Evolutionary conservation across 2,888 invertebrate species (phyloP).

Genomic region (Tipula confusa): DNA sequence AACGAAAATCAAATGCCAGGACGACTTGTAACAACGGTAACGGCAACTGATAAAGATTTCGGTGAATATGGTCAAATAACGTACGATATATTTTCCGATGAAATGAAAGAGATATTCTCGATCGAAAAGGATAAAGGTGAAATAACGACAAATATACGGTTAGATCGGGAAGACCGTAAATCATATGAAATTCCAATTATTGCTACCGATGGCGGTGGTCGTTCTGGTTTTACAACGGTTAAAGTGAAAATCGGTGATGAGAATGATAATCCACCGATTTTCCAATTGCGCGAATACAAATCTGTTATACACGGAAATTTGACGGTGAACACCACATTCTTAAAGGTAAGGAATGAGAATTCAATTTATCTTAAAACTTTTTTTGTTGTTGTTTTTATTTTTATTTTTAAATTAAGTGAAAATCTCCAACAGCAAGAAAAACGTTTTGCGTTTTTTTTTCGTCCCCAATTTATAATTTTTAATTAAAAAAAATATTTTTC

Average conservation of each 20-base stretch:
- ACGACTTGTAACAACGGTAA: slow-evolving; percentile 67
- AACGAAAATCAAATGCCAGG: slow-evolving; percentile 77
- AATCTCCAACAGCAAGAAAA: slow-evolving; percentile 14
- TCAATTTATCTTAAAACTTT: neutral
- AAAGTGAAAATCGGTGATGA: slow-evolving; percentile 76
- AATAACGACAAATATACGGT: slow-evolving; percentile 61
- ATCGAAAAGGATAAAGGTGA: slow-evolving; percentile 69
- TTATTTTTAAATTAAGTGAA: neutral
- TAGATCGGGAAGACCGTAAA: slow-evolving; percentile 70
- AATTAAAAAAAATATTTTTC: slow-evolving; percentile 8
- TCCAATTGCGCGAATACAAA: slow-evolving; percentile 72
- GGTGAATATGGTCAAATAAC: slow-evolving; percentile 70
- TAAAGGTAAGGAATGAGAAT: slow-evolving; percentile 51
- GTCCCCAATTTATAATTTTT: slow-evolving; percentile 14
- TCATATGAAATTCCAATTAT: slow-evolving; percentile 67
- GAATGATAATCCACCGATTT: slow-evolving; percentile 78
- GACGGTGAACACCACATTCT: slow-evolving; percentile 55
- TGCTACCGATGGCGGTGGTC: slow-evolving; percentile 78
- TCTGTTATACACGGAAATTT: slow-evolving; percentile 62
- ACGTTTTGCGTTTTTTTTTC: neutral
- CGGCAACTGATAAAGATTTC: slow-evolving; percentile 77
- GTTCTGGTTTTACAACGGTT: slow-evolving; percentile 68
- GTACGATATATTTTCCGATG: slow-evolving; percentile 74
- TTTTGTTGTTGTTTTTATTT: neutral
- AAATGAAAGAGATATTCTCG: slow-evolving; percentile 66